Evolutionary conservation across 2,797 vertebrate species (phyloP).

Genomic region (Oreortyx pictus): DNA sequence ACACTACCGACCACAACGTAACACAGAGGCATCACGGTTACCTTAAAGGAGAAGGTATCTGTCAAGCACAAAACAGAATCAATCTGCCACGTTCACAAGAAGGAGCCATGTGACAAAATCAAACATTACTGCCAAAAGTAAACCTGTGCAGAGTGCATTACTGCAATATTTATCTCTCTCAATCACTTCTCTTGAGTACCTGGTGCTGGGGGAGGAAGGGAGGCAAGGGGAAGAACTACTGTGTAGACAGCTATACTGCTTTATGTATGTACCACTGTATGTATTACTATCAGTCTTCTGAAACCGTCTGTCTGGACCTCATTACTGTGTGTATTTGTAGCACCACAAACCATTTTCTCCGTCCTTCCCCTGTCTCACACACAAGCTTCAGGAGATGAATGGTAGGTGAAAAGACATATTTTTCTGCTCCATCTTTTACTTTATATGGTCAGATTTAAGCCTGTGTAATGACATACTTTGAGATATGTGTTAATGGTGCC

Average conservation of each 20-base stretch:
- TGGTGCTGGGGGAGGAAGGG: neutral
- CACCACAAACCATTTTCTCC: neutral
- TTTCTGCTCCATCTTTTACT: neutral
- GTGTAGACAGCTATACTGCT: neutral
- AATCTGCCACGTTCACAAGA: constrained; percentile 12
- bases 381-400: neutral
- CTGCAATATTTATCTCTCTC: constrained; percentile 26
- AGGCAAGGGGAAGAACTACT: constrained; percentile 13
- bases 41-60: neutral
- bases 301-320: neutral
- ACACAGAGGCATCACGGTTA: neutral
- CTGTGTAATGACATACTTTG: neutral
- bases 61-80: neutral
- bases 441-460: neutral
- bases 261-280: neutral
- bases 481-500: neutral
- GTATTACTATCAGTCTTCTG: constrained; percentile 14
- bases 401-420: neutral
- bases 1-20: neutral
- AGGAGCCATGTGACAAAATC: neutral
- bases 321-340: neutral
- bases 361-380: neutral
- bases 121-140: constrained; percentile 32
- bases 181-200: constrained; percentile 1
- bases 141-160: neutral